Evolutionary conservation across 2,797 vertebrate genomes (phyloP), one percentile per base, ranked within the genome.

Genomic region (Simalia tracyae): DNA sequence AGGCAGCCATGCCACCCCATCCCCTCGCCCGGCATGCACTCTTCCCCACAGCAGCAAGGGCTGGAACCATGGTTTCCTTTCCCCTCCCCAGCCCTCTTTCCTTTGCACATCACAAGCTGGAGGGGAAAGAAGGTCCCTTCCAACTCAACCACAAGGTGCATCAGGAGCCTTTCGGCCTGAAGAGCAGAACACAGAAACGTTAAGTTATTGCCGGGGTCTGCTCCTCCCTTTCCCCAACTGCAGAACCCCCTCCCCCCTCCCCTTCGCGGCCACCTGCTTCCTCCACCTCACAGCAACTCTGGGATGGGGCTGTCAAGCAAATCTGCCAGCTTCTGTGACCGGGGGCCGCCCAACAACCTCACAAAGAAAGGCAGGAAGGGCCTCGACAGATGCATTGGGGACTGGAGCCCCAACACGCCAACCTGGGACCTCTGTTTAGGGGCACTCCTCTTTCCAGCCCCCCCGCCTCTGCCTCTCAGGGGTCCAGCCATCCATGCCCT

Each of bases 41-140:
- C 8, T n/a, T 50, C 24, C 46, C 1, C 56, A 28, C 19, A 24
- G 72, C 72, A 46, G 19, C 7, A 1, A 42, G 68, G n/a, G n/a
- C n/a, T 36, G 31, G 81, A 57, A 11, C 60, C 12, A 5, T 19
- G 26, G 36, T 2, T 5, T 4, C 59, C 86, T 12, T 26, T 19
- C 14, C n/a, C 12, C 59, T 0, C 3, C 14, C 22, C 59, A 0
- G 17, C 3, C 36, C 59, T 0, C 2, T 19, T 42, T 11, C 17
- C 57, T 14, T 11, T 0, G 28, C n/a, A n/a, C 4, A 2, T 66
- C 11, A 28, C 28, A 66, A n/a, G 28, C 28, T n/a, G 64, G 64
- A n/a, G n/a, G 64, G 64, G 64, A 14, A 14, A 1, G 64, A 12
- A 2, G 28, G 2, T 22, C 50, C 46, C 54, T 86, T 7, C 54